Percentiles rank a stretch among this genome's conserved stretches.
Evolutionary conservation across 2,797 vertebrate species (phyloP).

Genomic region (Brachyalestes nurse): DNA sequence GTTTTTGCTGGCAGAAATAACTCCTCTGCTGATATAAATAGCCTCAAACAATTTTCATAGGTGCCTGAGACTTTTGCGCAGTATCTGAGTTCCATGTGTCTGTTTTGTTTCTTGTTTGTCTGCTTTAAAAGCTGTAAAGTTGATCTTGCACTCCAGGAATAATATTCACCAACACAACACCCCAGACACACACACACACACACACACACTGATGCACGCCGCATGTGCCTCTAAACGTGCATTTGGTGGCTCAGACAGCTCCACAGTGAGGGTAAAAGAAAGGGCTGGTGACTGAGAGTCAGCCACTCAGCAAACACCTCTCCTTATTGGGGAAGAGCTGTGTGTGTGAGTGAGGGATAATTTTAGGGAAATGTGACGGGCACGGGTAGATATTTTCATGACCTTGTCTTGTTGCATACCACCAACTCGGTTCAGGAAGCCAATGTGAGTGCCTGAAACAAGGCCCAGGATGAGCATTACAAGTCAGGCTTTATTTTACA

Average conservation of each 20-base stretch:
- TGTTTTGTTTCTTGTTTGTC: too few relatives aligned
- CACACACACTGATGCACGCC: conserved; percentile 5
- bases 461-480: conserved; percentile 9
- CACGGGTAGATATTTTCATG: conserved; percentile 24
- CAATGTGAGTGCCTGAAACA: conserved; percentile 21
- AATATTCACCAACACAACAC: too few relatives aligned
- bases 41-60: too few relatives aligned
- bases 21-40: too few relatives aligned
- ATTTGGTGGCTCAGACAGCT: conserved; percentile 33
- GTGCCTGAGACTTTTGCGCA: too few relatives aligned
- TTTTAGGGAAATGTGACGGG: conserved; percentile 47
- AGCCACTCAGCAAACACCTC: conserved; percentile 55
- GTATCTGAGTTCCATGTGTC: too few relatives aligned
- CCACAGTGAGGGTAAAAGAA: conserved; percentile 40
- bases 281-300: conserved; percentile 30
- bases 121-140: background rate
- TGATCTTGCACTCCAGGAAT: background rate
- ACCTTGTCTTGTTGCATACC: conserved; percentile 30
- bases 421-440: conserved; percentile 12
- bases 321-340: conserved; percentile 56
- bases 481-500: background rate
- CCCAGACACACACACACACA: too few relatives aligned
- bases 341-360: conserved; percentile 19
- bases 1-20: too few relatives aligned
- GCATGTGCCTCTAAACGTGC: conserved; percentile 31